Conservation (phyloP, 2,888 invertebrate species). For the Adineta ricciae region DNA sequence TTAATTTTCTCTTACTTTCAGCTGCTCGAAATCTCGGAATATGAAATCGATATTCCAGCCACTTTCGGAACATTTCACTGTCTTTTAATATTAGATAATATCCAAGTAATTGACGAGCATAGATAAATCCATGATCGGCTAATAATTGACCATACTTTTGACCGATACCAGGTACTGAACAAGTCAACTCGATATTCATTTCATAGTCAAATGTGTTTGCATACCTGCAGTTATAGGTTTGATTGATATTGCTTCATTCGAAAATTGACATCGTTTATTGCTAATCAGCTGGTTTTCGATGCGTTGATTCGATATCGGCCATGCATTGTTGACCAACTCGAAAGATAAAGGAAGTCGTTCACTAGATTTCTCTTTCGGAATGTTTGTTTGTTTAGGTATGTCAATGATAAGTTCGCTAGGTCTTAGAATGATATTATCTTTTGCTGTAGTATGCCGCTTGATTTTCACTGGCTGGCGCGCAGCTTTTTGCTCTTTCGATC, state of each 20-base stretch:
- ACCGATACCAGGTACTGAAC: neutral
- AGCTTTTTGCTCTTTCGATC: neutral
- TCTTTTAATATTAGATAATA: slow-evolving; percentile 17
- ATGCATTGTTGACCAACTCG: neutral
- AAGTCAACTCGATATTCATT: neutral
- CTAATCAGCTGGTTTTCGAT: neutral
- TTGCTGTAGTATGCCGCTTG: neutral
- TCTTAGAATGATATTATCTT: neutral
- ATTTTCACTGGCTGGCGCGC: neutral
- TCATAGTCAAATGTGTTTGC: no score
- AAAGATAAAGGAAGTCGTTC: neutral
- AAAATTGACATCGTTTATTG: slow-evolving; percentile 6
- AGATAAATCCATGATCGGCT: slow-evolving; percentile 17
- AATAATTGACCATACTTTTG: slow-evolving; percentile 9
- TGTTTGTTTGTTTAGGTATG: neutral
- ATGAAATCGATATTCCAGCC: neutral
- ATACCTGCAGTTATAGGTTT: slow-evolving; percentile 3
- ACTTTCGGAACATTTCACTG: slow-evolving; percentile 12
- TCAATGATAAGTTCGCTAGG: neutral
- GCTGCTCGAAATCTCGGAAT: slow-evolving; percentile 11
- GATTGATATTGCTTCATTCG: slow-evolving; percentile 1
- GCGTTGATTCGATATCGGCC: neutral
- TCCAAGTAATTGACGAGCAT: neutral
- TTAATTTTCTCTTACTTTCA: neutral
- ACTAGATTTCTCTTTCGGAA: no score